Percentiles rank a stretch among this genome's conserved stretches.
Evolutionary conservation across 2,113 vertebrate genomes (phyloP).

Genomic region (Barnardius zonarius): DNA sequence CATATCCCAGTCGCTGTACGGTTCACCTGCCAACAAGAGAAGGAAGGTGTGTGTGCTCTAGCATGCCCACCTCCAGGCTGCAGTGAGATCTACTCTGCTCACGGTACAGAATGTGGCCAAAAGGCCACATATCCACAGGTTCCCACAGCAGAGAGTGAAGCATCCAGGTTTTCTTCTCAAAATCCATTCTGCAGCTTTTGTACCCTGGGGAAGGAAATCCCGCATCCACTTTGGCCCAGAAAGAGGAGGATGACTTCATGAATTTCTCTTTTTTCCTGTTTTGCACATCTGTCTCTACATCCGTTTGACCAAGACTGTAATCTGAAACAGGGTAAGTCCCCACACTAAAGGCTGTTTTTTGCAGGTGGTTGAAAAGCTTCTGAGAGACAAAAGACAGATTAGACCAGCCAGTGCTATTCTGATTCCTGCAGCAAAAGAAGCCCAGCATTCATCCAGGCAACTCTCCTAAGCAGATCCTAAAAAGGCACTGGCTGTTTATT

Average conservation of each 20-base stretch:
- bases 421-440: background rate
- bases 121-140: no score
- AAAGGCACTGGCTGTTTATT: background rate
- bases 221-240: background rate
- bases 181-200: background rate
- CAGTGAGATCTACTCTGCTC: background rate
- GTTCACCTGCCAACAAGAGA: fast-evolving
- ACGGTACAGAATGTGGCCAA: background rate
- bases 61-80: background rate
- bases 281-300: background rate
- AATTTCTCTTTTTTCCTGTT: background rate
- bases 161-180: background rate
- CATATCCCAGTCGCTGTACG: fast-evolving
- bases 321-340: background rate
- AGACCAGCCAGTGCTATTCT: background rate
- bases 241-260: background rate
- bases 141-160: background rate
- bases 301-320: background rate
- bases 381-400: background rate
- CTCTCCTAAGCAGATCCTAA: background rate
- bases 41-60: background rate
- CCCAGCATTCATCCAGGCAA: background rate
- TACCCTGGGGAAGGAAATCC: background rate
- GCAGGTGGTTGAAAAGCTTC: background rate
- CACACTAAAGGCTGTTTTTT: background rate